These are phyloP conservation scores for Proales similis DNA, from an alignment of 1,140 invertebrate species.

Conservation along the genomic window DNA sequence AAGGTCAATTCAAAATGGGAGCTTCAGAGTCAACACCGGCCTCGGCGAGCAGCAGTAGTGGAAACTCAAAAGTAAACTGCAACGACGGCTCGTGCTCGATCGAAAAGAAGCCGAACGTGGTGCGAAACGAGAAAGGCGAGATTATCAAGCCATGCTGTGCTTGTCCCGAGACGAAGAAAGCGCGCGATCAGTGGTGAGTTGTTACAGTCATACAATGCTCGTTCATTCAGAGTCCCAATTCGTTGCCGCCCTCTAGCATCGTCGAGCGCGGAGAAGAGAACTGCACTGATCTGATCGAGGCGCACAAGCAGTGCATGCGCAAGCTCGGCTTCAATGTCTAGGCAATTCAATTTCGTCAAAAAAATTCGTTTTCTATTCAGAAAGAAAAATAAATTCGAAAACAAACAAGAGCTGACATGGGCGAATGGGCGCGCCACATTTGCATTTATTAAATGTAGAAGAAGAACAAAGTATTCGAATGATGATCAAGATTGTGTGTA, in stretches of 20 bases:
- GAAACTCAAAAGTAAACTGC: background rate
- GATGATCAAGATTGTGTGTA: background rate
- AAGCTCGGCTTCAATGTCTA: slow-evolving; percentile 88
- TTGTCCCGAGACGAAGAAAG: slow-evolving; percentile 89
- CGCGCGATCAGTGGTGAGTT: slow-evolving; percentile 71
- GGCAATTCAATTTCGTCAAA: background rate
- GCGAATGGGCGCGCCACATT: too few species aligned
- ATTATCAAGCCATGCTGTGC: slow-evolving; percentile 72
- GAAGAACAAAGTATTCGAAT: slow-evolving; percentile 9
- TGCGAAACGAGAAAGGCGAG: background rate
- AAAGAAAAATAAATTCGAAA: slow-evolving; percentile 8
- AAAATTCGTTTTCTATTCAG: slow-evolving; percentile 34
- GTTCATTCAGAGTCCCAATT: too few species aligned
- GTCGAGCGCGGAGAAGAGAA: slow-evolving; percentile 85
- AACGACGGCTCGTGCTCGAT: background rate
- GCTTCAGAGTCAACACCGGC: background rate
- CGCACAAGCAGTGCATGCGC: slow-evolving; percentile 91
- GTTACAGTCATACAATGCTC: too few species aligned
- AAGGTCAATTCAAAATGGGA: slow-evolving; percentile 11
- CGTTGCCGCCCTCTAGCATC: too few species aligned
- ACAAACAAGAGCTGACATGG: too few species aligned
- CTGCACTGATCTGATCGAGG: slow-evolving; percentile 80
- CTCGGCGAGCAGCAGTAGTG: background rate
- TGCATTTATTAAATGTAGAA: slow-evolving; percentile 15
- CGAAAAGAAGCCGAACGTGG: slow-evolving; percentile 29